Base-by-base conservation (phyloP, 2,888 invertebrate genomes). In the Heteropelma amictum region DNA sequence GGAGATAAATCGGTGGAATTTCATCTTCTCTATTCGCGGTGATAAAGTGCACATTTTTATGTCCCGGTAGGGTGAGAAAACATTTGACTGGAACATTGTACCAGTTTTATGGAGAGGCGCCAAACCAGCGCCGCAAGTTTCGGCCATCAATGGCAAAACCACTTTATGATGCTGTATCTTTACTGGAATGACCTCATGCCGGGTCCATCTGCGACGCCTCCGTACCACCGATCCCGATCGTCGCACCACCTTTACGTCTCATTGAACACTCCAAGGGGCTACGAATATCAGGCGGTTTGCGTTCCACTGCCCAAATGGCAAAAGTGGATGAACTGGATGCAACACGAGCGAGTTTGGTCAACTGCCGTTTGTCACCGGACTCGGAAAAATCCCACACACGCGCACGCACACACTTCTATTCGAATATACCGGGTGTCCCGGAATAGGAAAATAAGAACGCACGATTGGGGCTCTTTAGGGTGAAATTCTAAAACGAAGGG, bases 191-290 rank as follows among this genome's bases (percentile, higher is more conserved):
- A 75, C 56, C 71, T 71, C 75, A 75, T 75, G 61, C 53, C 60
- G 42, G 69, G 40, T 61, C 71, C 65, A 71, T 75, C 61, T 67
- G 71, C 38, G 73, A 58, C 58, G 63, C 45, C 54, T 54, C n/a
- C n/a, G n/a, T n/a, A n/a, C n/a, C n/a, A n/a, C n/a, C n/a, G n/a
- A n/a, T n/a, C n/a, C n/a, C 60, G 74, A 70, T 70, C 74, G 74
- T 74, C 70, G 47, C 47, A 65, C 74, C 74, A 70, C 65, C 70
- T 70, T 74, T 61, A 61, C 75, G 65, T 47, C 54, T 51, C 71
- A 75, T 75, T 67, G 75, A 63, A 19, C 70, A 45, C 33, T 12
- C 19, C 14, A 19, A 47, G 35, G 56, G 26, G 56, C 12, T 35
- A 17, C 33, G 28, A 19, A 17, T n/a, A 12, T 23, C n/a, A n/a